Evolutionary conservation across 2,113 vertebrate species (phyloP).

Genomic region (Typhlomys cinereus): DNA sequence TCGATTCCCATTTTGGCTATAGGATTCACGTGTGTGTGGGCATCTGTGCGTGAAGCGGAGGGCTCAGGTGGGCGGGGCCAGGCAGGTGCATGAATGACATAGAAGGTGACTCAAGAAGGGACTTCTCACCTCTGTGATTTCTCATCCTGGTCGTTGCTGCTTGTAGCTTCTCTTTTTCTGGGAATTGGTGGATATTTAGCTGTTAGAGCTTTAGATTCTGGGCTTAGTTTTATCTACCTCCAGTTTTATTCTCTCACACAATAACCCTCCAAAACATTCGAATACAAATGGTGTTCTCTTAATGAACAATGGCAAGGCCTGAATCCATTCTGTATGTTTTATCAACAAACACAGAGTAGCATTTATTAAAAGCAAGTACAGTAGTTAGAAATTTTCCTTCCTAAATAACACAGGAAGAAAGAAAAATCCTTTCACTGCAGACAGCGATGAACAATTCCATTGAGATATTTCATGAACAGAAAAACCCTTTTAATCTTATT

Average conservation of each 20-base stretch:
- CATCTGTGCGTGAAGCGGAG: not conserved
- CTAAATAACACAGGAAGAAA: not conserved
- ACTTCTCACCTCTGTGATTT: not conserved
- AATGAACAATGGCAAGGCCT: not conserved
- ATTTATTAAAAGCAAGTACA: constrained; percentile 21
- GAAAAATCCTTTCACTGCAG: constrained; percentile 42
- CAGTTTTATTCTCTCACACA: constrained; percentile 60
- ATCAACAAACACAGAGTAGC: not conserved
- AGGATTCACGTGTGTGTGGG: not conserved
- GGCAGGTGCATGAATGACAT: not conserved
- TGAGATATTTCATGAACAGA: constrained; percentile 26
- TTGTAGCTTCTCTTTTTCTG: constrained; percentile 59
- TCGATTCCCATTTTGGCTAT: not conserved
- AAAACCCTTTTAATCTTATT: constrained; percentile 19
- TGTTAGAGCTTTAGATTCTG: constrained; percentile 58
- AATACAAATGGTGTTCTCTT: constrained; percentile 35
- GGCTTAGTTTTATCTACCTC: constrained; percentile 54
- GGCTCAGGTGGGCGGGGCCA: not conserved
- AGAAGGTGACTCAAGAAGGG: not conserved
- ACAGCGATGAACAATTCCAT: constrained; percentile 52
- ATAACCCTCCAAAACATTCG: constrained; percentile 44
- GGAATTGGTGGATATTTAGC: constrained; percentile 49
- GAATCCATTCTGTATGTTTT: not conserved
- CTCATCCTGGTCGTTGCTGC: not conserved
- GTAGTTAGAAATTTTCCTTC: constrained; percentile 27